Evolutionary conservation across 2,888 invertebrate genomes (phyloP), one percentile per base, ranked within the genome.

Genomic region (Lepidonotus clava): DNA sequence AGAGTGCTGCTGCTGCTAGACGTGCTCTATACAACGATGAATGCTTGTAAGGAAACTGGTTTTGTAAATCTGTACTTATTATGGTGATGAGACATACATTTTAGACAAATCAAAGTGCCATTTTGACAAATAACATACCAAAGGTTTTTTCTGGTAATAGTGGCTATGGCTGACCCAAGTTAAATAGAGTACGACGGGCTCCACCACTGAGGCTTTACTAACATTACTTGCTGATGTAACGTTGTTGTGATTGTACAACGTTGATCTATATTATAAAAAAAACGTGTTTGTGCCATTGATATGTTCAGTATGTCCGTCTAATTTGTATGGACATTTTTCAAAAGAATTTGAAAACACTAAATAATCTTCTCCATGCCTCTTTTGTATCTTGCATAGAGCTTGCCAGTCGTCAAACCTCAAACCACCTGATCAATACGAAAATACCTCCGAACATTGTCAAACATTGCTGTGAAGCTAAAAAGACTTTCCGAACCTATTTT

Each of bases 21-120:
- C 18, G 8, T 71, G 71, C 36, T 71, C 71, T 38, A 38, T 71
- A 36, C 71, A 71, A 71, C 71, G 6, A 71, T 8, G 14, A 38
- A 5, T 11, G 2, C 8, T 8, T 71, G 71, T 38, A 71, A 18
- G 38, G 38, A 38, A 34, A 71, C 21, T 36, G 24, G 38, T 71
- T 71, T 71, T 34, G 21, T 71, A 71, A 36, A 34, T 38, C 21
- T 36, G 71, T 71, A 71, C 71, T 71, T 71, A 71, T 71, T 34
- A 71, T 38, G 38, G 14, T 71, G 71, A 36, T 14, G 38, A 71
- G 71, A 71, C 38, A n/a, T 71, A 38, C 38, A 71, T 71, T 71
- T 71, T 71, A 71, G 38, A 71, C 71, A 71, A 80, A 80, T 80
- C 80, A 80, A 85, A 85, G 85, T 85, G 85, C 85, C 85, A 85